These are phyloP conservation scores for Heliconius cydno DNA, from an alignment of 2,888 invertebrate genomes.

Conservation along the genomic window DNA sequence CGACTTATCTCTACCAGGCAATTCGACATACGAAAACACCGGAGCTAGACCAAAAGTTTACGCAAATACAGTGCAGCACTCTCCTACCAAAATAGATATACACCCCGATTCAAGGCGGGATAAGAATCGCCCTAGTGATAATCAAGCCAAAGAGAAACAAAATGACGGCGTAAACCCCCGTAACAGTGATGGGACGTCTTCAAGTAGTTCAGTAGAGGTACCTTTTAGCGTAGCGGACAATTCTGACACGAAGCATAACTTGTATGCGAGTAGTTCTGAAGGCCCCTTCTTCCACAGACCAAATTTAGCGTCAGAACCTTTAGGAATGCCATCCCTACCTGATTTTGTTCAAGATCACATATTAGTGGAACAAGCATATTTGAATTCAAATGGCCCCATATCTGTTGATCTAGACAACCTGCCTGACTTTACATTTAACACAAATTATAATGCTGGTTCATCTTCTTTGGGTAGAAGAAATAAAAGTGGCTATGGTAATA, in stretches of 20 bases:
- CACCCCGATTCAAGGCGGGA: conserved; percentile 68
- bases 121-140: conserved; percentile 63
- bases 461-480: conserved; percentile 70
- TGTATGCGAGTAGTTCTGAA: conserved; percentile 71
- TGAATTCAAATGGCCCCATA: conserved; percentile 81
- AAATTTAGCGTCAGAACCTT: conserved; percentile 73
- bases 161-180: conserved; percentile 63
- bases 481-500: conserved; percentile 62
- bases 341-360: conserved; percentile 96
- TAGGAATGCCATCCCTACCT: conserved; percentile 87
- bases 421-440: conserved; percentile 86
- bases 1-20: conserved; percentile 81
- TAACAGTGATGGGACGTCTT: conserved; percentile 71
- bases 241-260: conserved; percentile 79
- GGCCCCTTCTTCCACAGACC: conserved; percentile 75
- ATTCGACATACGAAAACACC: conserved; percentile 85
- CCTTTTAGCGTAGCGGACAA: conserved; percentile 79
- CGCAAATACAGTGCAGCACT: conserved; percentile 78
- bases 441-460: conserved; percentile 74
- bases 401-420: conserved; percentile 86
- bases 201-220: conserved; percentile 77
- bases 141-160: conserved; percentile 71
- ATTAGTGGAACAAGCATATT: conserved; percentile 90
- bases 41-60: conserved; percentile 91
- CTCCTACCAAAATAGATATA: conserved; percentile 72